Evolutionary conservation across 1,140 invertebrate genomes (phyloP).

Genomic region (Maniola jurtina): DNA sequence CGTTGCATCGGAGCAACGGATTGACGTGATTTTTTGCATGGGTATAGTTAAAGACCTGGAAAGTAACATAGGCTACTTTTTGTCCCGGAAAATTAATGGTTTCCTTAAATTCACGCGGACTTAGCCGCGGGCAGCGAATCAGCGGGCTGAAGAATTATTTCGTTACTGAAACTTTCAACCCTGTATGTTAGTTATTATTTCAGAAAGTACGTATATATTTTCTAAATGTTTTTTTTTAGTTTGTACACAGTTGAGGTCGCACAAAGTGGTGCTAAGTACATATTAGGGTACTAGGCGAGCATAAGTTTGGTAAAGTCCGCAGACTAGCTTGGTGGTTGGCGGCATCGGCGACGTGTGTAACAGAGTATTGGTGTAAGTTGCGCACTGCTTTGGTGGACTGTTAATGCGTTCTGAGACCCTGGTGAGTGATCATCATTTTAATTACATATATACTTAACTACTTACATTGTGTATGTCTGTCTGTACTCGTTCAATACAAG

Average conservation of each 20-base stretch:
- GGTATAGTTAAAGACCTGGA: too few species aligned
- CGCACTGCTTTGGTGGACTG: conserved; percentile 76
- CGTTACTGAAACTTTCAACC: neutral
- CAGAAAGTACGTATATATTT: neutral
- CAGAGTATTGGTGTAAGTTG: conserved; percentile 69
- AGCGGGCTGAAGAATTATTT: too few species aligned
- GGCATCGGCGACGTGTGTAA: conserved; percentile 66
- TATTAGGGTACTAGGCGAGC: conserved; percentile 66
- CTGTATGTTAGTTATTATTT: neutral
- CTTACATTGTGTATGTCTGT: conserved; percentile 21
- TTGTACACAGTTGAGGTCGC: conserved; percentile 51
- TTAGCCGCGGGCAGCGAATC: too few species aligned
- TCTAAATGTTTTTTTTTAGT: neutral
- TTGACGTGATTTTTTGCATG: too few species aligned
- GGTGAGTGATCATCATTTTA: conserved; percentile 74
- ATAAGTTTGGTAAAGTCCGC: conserved; percentile 71
- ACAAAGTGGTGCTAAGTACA: conserved; percentile 49
- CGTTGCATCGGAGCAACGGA: too few species aligned
- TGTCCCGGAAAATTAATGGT: too few species aligned
- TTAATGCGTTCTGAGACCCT: conserved; percentile 66
- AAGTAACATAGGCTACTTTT: too few species aligned
- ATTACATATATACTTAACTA: conserved; percentile 33
- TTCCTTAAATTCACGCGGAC: too few species aligned
- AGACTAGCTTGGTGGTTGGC: conserved; percentile 70
- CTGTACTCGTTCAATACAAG: conserved; percentile 4